A percentile compares a stretch with the other conserved stretches of the same genome.
Evolutionary conservation across 2,113 vertebrate species (phyloP).

Genomic region (Nesoenas mayeri): DNA sequence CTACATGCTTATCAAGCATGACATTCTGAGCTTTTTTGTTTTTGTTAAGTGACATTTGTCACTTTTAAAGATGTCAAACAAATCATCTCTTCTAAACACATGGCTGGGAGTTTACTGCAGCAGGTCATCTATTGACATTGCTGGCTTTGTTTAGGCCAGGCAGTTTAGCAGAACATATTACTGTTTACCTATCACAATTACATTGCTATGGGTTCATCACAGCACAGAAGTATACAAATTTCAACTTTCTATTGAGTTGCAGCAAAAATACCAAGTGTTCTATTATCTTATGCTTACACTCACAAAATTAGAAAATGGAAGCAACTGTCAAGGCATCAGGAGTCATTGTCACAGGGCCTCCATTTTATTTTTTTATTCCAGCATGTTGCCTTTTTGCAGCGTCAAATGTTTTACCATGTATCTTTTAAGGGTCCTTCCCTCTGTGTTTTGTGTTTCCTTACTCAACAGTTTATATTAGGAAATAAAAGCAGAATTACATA

Average conservation of each 20-base stretch:
- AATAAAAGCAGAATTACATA: not conserved
- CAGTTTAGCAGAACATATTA: not conserved
- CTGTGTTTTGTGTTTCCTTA: not conserved
- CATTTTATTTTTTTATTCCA: not conserved
- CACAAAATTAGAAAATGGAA: not conserved
- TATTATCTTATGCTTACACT: not conserved
- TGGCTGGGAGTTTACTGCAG: not conserved
- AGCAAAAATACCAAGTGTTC: not conserved
- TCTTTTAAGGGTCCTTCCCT: not conserved
- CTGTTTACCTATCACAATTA: constrained; percentile 1
- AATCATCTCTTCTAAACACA: not conserved
- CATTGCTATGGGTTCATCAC: not conserved
- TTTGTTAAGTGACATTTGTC: constrained; percentile 46
- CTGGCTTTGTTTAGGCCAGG: constrained; percentile 28
- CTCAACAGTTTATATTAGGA: not conserved
- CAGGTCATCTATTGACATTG: constrained; percentile 5
- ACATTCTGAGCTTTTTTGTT: not conserved
- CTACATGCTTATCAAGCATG: not conserved
- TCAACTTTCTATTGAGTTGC: not conserved
- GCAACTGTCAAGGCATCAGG: not conserved
- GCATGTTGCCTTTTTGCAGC: not conserved
- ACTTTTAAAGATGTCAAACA: constrained; percentile 42
- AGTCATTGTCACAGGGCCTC: not conserved
- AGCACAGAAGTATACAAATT: constrained; percentile 33
- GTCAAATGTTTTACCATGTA: not conserved